Evolutionary conservation across 2,888 invertebrate genomes (phyloP).

Genomic region (Muschampia plurimacula): DNA sequence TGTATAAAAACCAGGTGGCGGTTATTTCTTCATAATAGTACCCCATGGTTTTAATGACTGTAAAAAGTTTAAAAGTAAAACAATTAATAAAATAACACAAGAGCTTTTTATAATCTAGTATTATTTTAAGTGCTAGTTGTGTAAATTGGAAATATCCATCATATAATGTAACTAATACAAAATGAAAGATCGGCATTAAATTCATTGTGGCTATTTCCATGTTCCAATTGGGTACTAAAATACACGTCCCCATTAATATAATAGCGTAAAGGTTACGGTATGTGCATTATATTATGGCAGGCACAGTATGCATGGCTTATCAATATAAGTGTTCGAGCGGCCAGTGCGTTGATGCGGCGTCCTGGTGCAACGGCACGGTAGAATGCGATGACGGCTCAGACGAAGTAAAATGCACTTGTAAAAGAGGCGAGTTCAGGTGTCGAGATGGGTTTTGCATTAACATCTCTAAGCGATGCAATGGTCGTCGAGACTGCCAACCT

Average conservation of each 20-base stretch:
- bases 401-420: slow-evolving; percentile 73
- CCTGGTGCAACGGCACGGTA: slow-evolving; percentile 80
- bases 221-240: slow-evolving; percentile 2
- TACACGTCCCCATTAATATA: slow-evolving; percentile 5
- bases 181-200: background rate
- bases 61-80: background rate
- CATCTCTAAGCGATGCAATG: slow-evolving; percentile 87
- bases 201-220: background rate
- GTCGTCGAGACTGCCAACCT: slow-evolving; percentile 82
- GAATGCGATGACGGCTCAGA: slow-evolving; percentile 84
- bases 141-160: slow-evolving; percentile 5
- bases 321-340: slow-evolving; percentile 88
- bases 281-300: slow-evolving; percentile 69
- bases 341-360: slow-evolving; percentile 84
- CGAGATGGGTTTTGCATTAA: slow-evolving; percentile 88
- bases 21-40: background rate
- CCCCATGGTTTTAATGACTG: background rate
- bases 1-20: background rate
- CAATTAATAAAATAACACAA: background rate
- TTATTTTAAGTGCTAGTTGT: background rate
- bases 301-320: slow-evolving; percentile 83
- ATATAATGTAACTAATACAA: background rate
- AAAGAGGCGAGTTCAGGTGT: slow-evolving; percentile 83
- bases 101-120: background rate
- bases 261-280: slow-evolving; percentile 66